Evolutionary conservation across 1,140 invertebrate species (phyloP).

Genomic region (Leptestheria dahalacensis): DNA sequence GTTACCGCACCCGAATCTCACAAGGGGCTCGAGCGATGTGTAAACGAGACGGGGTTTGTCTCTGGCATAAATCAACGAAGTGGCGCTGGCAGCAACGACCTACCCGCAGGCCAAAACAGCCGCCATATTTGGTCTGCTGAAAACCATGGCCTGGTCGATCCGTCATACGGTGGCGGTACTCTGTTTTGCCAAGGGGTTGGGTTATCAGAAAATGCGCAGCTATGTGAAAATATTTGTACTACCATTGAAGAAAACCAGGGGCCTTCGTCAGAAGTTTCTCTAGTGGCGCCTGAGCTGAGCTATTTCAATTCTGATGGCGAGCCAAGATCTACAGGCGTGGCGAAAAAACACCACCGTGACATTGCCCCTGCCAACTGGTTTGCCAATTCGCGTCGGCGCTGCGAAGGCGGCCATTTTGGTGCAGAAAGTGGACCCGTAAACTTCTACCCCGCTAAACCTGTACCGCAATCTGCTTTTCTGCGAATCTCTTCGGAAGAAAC

Average conservation of each 20-base stretch:
- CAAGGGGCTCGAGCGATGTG: not conserved
- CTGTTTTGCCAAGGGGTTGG: too few species aligned
- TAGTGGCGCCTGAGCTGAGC: not conserved
- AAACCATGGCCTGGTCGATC: too few species aligned
- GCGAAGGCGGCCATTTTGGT: not conserved
- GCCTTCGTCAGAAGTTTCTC: not conserved
- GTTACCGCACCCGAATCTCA: not conserved
- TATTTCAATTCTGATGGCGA: not conserved
- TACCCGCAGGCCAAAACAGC: too few species aligned
- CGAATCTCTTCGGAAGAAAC: not conserved
- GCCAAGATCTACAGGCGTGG: not conserved
- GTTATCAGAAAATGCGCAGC: too few species aligned
- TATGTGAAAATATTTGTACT: not conserved
- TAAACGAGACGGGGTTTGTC: not conserved
- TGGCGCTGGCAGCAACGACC: too few species aligned
- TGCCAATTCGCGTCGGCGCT: too few species aligned
- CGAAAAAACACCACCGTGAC: not conserved
- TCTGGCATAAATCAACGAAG: not conserved
- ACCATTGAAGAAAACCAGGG: not conserved
- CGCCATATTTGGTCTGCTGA: too few species aligned
- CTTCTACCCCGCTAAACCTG: not conserved
- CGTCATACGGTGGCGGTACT: too few species aligned
- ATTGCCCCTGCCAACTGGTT: too few species aligned
- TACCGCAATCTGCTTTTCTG: not conserved
- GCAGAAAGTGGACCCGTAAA: not conserved